Percentiles rank a stretch among this genome's conserved stretches.
Conservation (phyloP, 64 coral and sea anemone genomes). For the Acropora yongei region DNA sequence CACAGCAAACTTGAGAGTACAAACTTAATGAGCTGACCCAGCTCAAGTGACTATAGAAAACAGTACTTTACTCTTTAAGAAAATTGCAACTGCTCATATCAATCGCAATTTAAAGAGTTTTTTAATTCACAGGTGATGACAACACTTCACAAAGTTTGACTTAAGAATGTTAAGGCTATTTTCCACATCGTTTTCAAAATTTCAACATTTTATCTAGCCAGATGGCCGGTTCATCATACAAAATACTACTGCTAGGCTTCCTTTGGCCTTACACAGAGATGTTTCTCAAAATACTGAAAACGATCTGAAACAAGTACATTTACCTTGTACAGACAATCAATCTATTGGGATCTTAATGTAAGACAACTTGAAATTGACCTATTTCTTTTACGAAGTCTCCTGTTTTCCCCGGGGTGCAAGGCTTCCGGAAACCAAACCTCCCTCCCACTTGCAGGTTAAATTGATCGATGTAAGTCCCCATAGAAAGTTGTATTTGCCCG, state of each 20-base stretch:
- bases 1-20: no score
- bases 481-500: no score
- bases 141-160: neutral
- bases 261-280: neutral
- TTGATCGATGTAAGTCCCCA: no score
- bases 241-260: neutral
- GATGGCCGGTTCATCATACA: neutral
- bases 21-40: no score
- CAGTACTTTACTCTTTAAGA: neutral
- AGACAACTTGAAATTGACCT: no score
- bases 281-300: neutral
- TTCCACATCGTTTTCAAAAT: neutral
- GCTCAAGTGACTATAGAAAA: neutral
- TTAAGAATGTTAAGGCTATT: neutral
- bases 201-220: neutral
- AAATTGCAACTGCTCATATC: neutral
- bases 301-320: neutral
- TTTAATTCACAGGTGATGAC: neutral
- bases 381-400: no score
- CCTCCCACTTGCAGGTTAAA: no score
- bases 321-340: neutral
- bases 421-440: no score
- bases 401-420: no score
- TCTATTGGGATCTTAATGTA: neutral
- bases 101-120: neutral